A percentile compares a stretch with the other conserved stretches of the same genome.
phyloP scores from a whole-genome alignment of 2,888 invertebrate species.

The Dioctria linearis region DNA sequence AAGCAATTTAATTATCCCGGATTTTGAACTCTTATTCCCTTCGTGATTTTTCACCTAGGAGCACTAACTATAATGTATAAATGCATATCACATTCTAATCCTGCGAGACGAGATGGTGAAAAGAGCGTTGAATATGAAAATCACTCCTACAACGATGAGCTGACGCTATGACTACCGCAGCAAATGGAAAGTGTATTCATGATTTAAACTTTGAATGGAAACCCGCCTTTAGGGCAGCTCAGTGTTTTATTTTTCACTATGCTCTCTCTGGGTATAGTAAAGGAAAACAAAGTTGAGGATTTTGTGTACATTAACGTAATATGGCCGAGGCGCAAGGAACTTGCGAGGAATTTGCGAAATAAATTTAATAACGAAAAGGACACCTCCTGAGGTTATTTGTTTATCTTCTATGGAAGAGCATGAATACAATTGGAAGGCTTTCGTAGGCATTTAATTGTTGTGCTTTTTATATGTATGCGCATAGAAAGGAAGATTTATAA shows the following conservation, averaged over 20 bases:
- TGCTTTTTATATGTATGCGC: no score
- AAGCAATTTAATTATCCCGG: slow-evolving; percentile 48
- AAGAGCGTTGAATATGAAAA: background rate
- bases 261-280: background rate
- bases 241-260: background rate
- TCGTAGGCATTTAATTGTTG: no score
- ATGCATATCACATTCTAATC: background rate
- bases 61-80: background rate
- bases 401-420: no score
- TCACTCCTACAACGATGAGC: background rate
- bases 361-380: no score
- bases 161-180: background rate
- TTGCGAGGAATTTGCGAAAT: no score
- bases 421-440: no score
- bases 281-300: background rate
- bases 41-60: background rate
- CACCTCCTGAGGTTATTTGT: no score
- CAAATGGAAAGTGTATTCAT: background rate
- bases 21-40: background rate
- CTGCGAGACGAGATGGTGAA: background rate
- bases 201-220: background rate
- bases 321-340: background rate
- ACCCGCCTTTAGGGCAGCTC: background rate
- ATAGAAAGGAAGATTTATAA: no score
- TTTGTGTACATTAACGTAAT: background rate